phyloP scores from a whole-genome alignment of 2,797 vertebrate genomes.

The Pteropus rufus region DNA sequence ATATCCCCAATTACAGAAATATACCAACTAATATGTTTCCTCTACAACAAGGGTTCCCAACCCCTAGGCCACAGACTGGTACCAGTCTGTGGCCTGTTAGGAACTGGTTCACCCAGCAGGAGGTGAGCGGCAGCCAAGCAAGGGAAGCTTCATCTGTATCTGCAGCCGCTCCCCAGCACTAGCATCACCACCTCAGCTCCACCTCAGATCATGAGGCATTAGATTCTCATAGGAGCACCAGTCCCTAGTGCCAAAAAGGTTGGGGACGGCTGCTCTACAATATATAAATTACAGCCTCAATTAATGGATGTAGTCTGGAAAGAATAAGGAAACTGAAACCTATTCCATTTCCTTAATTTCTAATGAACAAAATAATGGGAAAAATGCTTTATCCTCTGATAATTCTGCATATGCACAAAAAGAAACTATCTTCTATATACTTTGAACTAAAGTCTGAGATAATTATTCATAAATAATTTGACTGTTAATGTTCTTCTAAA shows the following conservation, averaged over 20 bases:
- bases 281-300: neutral
- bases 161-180: no score
- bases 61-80: no score
- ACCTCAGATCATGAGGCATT: no score
- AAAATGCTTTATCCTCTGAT: neutral
- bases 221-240: no score
- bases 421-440: neutral
- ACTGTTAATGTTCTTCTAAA: constrained; percentile 25
- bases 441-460: constrained; percentile 3
- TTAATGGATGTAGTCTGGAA: neutral
- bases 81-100: no score
- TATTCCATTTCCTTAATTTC: neutral
- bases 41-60: neutral
- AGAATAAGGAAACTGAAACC: constrained; percentile 10
- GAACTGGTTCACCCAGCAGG: no score
- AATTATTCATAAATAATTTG: neutral
- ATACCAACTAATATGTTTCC: neutral
- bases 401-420: neutral
- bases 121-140: no score
- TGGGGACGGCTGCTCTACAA: neutral
- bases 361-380: neutral
- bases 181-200: no score
- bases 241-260: no score
- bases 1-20: constrained; percentile 24
- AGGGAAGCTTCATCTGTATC: no score